Percentiles rank a stretch among this genome's conserved stretches.
Evolutionary conservation across 1,140 invertebrate genomes (phyloP).

Genomic region (Carcinoscorpius rotundicauda): DNA sequence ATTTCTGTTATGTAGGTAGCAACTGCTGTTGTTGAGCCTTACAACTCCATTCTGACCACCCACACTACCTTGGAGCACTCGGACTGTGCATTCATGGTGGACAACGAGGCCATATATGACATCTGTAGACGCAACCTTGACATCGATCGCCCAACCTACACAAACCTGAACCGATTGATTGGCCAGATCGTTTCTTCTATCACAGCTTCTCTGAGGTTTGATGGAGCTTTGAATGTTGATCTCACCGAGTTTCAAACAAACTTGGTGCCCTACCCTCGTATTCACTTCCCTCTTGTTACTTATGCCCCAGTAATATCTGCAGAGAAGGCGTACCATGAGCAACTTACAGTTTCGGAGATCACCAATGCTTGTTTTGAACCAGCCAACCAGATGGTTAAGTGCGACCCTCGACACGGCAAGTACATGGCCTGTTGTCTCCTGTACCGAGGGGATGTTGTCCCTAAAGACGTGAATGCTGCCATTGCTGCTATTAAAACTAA

Average conservation of each 20-base stretch:
- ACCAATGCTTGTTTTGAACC: conserved; percentile 71
- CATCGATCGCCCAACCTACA: conserved; percentile 71
- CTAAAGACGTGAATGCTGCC: conserved; percentile 77
- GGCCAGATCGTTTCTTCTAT: conserved; percentile 78
- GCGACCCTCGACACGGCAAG: conserved; percentile 37
- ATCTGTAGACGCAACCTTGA: conserved; percentile 79
- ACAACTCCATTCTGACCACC: conserved; percentile 37
- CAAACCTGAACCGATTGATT: conserved; percentile 62
- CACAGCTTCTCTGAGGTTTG: conserved; percentile 75
- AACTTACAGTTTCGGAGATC: conserved; percentile 61
- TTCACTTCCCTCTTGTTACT: conserved; percentile 53
- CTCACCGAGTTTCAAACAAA: conserved; percentile 83
- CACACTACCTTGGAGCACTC: conserved; percentile 37
- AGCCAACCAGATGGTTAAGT: conserved; percentile 71
- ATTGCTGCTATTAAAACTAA: conserved; percentile 74
- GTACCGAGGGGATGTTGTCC: conserved; percentile 59
- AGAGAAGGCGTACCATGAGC: conserved; percentile 56
- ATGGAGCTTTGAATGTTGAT: conserved; percentile 77
- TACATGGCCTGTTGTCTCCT: conserved; percentile 75
- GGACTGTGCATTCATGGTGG: conserved; percentile 48
- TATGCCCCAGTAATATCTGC: conserved; percentile 67
- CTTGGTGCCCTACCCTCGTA: conserved; percentile 68
- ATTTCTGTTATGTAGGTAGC: conserved; percentile 22
- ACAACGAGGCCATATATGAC: conserved; percentile 83
- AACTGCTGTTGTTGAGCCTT: conserved; percentile 37